A percentile compares a stretch with the other conserved stretches of the same genome.
phyloP scores from a whole-genome alignment of 2,113 vertebrate genomes.

The Scopus umbretta region DNA sequence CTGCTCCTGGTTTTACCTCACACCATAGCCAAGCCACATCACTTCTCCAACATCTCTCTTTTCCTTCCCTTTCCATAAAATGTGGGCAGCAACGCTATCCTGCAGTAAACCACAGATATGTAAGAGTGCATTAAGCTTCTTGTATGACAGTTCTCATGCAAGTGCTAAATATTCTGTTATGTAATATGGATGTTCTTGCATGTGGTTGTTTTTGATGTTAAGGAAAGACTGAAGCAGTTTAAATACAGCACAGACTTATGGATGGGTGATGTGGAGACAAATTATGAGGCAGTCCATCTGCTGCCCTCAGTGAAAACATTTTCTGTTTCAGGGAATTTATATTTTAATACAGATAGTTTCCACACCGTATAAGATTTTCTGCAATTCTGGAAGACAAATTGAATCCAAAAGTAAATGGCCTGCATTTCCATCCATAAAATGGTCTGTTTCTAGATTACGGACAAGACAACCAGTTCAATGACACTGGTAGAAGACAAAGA shows the following conservation, averaged over 20 bases:
- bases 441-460: neutral
- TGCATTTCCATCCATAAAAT: neutral
- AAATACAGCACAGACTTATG: neutral
- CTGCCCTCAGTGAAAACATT: neutral
- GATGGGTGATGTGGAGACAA: neutral
- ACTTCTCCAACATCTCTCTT: neutral
- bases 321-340: neutral
- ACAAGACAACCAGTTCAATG: neutral
- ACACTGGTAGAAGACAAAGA: neutral
- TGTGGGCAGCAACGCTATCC: neutral
- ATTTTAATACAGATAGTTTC: neutral
- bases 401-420: neutral
- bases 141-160: constrained; percentile 35
- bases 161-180: constrained; percentile 48
- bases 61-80: neutral
- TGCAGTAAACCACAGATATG: constrained; percentile 33
- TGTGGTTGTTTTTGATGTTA: constrained; percentile 45
- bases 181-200: constrained; percentile 29
- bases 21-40: neutral
- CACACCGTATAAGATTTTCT: neutral
- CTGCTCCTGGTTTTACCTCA: constrained; percentile 13
- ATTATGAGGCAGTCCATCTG: neutral
- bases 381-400: neutral
- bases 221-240: neutral
- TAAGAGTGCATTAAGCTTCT: constrained; percentile 23